Conservation (phyloP, 2,888 invertebrate species). For the Lordiphosa andalusiaca region DNA sequence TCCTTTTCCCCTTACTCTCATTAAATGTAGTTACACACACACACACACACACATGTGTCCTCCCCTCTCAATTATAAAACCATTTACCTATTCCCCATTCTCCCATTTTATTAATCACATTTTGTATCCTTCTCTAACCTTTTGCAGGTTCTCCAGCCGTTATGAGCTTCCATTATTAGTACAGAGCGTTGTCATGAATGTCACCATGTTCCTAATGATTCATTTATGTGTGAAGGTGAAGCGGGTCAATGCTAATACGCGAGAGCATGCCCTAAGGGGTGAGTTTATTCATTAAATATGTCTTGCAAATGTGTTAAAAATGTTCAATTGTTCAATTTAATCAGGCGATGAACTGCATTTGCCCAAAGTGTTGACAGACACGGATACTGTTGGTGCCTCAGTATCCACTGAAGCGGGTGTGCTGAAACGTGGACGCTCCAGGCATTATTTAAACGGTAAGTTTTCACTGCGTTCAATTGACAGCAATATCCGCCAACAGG, state of each 20-base stretch:
- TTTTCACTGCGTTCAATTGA: conserved; percentile 20
- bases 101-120: conserved; percentile 25
- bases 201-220: conserved; percentile 97
- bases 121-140: background rate
- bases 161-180: conserved; percentile 96
- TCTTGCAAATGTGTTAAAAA: conserved; percentile 2
- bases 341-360: conserved; percentile 78
- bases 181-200: conserved; percentile 98
- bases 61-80: conserved; percentile 44
- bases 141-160: conserved; percentile 97
- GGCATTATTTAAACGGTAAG: conserved; percentile 80
- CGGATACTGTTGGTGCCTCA: conserved; percentile 71
- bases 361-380: conserved; percentile 78
- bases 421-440: conserved; percentile 77
- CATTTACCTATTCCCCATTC: conserved; percentile 31
- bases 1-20: too few species aligned
- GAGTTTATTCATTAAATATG: conserved; percentile 60
- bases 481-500: conserved; percentile 24
- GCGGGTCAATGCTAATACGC: conserved; percentile 83
- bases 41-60: too few species aligned
- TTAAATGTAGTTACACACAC: too few species aligned
- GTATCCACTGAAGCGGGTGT: conserved; percentile 73
- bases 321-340: background rate
- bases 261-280: conserved; percentile 92
- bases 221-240: conserved; percentile 94